Conservation (phyloP, 2,113 vertebrate genomes). For the Nicator chloris region DNA sequence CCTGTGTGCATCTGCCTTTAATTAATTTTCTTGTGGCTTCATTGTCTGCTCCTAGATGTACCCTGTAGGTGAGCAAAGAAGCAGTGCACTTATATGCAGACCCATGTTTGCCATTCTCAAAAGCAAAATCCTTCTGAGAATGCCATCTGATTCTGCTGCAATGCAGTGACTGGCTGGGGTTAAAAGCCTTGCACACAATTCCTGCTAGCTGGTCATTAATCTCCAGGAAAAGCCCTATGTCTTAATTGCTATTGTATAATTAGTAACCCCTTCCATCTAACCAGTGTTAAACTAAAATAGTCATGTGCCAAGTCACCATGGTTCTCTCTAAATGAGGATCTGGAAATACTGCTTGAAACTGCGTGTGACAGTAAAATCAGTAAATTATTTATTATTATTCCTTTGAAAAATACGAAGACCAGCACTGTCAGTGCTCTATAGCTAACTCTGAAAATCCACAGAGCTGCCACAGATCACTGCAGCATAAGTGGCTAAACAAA, state of each 20-base stretch:
- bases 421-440: background rate
- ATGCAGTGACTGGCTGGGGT: conserved; percentile 12
- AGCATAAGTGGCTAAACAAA: background rate
- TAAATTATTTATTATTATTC: background rate
- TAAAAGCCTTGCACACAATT: conserved; percentile 25
- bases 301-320: background rate
- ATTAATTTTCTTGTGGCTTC: background rate
- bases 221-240: conserved; percentile 30
- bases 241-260: conserved; percentile 54
- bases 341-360: background rate
- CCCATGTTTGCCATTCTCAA: background rate
- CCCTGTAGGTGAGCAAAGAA: background rate
- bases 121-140: background rate
- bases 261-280: conserved; percentile 25
- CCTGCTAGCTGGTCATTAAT: conserved; percentile 47
- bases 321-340: background rate
- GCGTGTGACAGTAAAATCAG: background rate
- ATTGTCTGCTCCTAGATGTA: background rate
- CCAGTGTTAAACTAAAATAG: background rate
- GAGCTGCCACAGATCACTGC: background rate
- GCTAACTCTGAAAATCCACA: background rate
- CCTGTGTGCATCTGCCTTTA: background rate
- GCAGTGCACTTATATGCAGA: background rate
- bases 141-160: background rate
- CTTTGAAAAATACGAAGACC: background rate